Percentiles rank a stretch among this genome's conserved stretches.
Conservation (phyloP, 2,888 invertebrate species). For the Boloria selene region DNA sequence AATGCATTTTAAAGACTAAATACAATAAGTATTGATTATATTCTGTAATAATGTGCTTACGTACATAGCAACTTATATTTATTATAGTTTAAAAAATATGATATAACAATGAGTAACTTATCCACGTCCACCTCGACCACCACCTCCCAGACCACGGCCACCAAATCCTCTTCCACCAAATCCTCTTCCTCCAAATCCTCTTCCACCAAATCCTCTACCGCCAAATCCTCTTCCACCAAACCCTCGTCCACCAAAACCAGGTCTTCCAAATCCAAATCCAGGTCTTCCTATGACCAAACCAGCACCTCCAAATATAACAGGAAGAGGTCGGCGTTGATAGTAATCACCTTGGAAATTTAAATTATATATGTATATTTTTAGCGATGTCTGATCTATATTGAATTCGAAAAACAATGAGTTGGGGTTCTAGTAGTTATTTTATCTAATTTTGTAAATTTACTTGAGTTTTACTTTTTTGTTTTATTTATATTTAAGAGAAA, state of each 20-base stretch:
- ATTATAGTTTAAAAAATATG: background rate
- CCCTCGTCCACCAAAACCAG: conserved; percentile 36
- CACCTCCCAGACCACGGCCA: conserved; percentile 48
- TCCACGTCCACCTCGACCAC: conserved; percentile 46
- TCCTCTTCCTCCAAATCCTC: conserved; percentile 42
- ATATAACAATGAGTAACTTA: background rate
- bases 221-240: conserved; percentile 42
- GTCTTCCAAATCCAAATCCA: conserved; percentile 37
- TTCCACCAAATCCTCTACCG: conserved; percentile 43
- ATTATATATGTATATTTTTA: background rate
- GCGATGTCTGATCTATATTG: no score
- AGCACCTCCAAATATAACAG: conserved; percentile 42
- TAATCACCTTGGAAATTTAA: conserved; percentile 42
- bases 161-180: conserved; percentile 42
- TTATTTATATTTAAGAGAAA: no score
- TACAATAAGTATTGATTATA: no score
- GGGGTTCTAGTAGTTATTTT: no score
- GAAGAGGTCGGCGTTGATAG: conserved; percentile 49
- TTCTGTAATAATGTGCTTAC: no score
- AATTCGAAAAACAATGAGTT: no score
- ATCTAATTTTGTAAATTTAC: no score
- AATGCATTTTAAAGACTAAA: no score
- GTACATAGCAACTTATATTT: no score
- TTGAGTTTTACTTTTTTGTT: no score
- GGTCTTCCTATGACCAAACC: conserved; percentile 39